Evolutionary conservation across 2,888 invertebrate species (phyloP), one percentile per base, ranked within the genome.

Genomic region (Leistus spinibarbis): DNA sequence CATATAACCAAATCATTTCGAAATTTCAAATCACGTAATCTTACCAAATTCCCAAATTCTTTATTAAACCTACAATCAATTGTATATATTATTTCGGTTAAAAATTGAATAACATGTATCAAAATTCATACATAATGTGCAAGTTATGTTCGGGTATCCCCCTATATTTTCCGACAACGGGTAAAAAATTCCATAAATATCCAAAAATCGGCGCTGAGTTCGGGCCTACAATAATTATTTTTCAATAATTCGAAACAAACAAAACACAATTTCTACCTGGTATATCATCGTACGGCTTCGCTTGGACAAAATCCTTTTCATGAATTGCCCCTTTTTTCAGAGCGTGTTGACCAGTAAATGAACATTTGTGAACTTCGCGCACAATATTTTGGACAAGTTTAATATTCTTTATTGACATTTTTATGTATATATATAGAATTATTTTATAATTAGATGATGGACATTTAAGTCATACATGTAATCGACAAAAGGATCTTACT

Each of bases 1-100:
- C 84, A 77, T 9, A 86, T 78, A 0, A 88, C 81, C 22, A 75
- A 2, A 69, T 75, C 69, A 17, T 68, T 68, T 7, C 22, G 9
- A 54, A 75, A 69, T 69, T 68, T 74, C 24, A 86, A 75, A 1
- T 85, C 85, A 4, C 84, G 84, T 3, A 87, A 54, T 7, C 82
- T 81, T 17, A 85, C 84, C 2, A 87, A 82, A 63, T 85, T 79
- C 1, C 87, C 88, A 76, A 85, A 83, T 65, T 81, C 77, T 2
- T 79, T 70, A 0, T 78, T 79, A 1, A 82, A 73, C 65, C 69
- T 77, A 16, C 54, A 76, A 69, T 69, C 57, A 67, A 70, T 16
- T 4, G 4, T 20, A 22, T 17, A 20, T 3, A 4, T 60, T 16
- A 17, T 10, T 24, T n/a, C 22, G 60, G 60, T 23, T n/a, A 20